Base-by-base conservation (phyloP, 2,888 invertebrate genomes). In the Amaurobius ferox region DNA sequence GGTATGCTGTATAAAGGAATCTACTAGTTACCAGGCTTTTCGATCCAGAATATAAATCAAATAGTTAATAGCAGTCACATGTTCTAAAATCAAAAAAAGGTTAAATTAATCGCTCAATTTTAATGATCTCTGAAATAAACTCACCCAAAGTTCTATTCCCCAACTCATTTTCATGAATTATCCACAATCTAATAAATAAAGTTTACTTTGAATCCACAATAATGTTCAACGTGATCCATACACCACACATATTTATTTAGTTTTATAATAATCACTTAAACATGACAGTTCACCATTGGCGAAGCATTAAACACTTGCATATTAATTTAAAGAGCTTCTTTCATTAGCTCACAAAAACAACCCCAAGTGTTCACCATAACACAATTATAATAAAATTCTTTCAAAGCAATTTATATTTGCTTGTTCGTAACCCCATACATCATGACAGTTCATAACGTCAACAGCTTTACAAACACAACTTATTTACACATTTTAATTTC, bases 101-200 rank as follows among this genome's bases (percentile, higher is more conserved):
- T n/a, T n/a, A n/a, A n/a, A n/a, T n/a, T n/a, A n/a, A n/a, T n/a
- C n/a, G n/a, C n/a, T n/a, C n/a, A n/a, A n/a, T n/a, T n/a, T 9
- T 1, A 0, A 0, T 26, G 23, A n/a, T 23, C 19, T 1, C 9
- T 23, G 9, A 61, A 19, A 64, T n/a, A 7, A 74, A 29, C 87
- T 87, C 73, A 87, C 87, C 99, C 99, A 95, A 86, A 95, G 94
- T 71, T 87, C 87, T 19, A 68, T 66, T 48, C 87, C 87, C 87
- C 87, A 87, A 48, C 67, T 87, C 87, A 87, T 87, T 70, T 71
- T 83, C 39, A 28, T 48, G 16, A 71, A 40, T 23, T 44, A 55
- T 71, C 71, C 66, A 66, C 64, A 29, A 44, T 9, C 44, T 44
- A 44, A 44, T 16, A 44, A 44, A 5, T 44, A 44, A 9, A 9